These are phyloP conservation scores for Albula goreensis DNA, from an alignment of 2,113 vertebrate genomes.

Conservation along the genomic window DNA sequence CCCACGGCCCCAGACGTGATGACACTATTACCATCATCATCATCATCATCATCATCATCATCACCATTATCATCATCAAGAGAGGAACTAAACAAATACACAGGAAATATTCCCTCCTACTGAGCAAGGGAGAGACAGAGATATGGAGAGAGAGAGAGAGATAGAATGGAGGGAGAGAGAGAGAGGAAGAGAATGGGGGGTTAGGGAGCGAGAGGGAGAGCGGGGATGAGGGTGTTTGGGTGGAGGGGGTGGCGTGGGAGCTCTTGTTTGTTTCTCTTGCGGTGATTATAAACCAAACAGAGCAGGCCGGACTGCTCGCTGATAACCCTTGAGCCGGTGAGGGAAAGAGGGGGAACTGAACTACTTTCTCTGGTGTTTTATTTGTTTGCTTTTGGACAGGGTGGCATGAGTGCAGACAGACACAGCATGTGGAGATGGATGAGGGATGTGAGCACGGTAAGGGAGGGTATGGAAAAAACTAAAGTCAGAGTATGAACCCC, in stretches of 20 bases:
- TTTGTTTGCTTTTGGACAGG: background rate
- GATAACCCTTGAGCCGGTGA: constrained; percentile 36
- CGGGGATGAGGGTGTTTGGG: constrained; percentile 5
- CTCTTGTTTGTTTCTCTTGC: constrained; percentile 51
- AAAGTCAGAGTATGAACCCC: background rate
- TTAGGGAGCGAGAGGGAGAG: constrained; percentile 41
- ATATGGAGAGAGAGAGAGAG: constrained; percentile 25
- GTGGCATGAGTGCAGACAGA: background rate
- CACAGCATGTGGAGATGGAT: constrained; percentile 2
- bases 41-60: constrained; percentile 41
- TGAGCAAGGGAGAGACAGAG: background rate
- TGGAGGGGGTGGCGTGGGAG: constrained; percentile 34
- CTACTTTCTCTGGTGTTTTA: background rate
- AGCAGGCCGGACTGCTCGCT: constrained; percentile 44
- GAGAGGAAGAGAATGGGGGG: constrained; percentile 13
- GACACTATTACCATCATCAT: constrained; percentile 42
- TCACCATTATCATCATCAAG: constrained; percentile 15
- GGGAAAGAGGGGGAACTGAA: constrained; percentile 35
- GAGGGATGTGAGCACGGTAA: background rate
- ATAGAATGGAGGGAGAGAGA: constrained; percentile 4
- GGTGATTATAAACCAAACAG: constrained; percentile 46
- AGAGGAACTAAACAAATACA: constrained; percentile 41
- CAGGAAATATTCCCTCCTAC: background rate
- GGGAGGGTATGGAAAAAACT: background rate
- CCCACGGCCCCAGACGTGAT: background rate